phyloP scores from a whole-genome alignment of 1,140 invertebrate species.

The silkworm (Bombyx mori) region DNA sequence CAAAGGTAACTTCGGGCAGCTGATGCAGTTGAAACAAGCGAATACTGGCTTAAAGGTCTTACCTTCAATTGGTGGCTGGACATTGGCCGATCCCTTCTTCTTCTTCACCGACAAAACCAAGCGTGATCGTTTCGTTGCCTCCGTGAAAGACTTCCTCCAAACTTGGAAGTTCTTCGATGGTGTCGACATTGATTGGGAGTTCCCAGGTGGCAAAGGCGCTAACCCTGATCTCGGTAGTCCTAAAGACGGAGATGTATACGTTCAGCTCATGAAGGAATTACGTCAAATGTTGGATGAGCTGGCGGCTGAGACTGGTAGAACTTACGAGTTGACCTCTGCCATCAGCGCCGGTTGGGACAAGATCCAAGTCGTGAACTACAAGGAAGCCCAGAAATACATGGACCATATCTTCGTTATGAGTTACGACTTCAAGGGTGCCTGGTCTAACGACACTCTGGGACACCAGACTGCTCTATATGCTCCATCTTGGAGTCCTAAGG shows the following conservation, averaged over 20 bases:
- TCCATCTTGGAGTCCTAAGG: constrained; percentile 50
- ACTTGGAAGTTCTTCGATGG: constrained; percentile 68
- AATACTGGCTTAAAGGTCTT: constrained; percentile 60
- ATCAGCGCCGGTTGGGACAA: constrained; percentile 65
- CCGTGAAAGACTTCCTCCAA: constrained; percentile 58
- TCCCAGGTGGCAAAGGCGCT: constrained; percentile 62
- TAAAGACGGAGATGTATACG: constrained; percentile 51
- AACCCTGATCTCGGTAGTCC: constrained; percentile 53
- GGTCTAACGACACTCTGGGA: constrained; percentile 59
- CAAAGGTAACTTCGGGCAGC: constrained; percentile 63
- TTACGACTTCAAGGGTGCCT: constrained; percentile 63
- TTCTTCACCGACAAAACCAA: constrained; percentile 56
- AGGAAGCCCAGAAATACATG: constrained; percentile 56
- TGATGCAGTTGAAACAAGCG: constrained; percentile 61
- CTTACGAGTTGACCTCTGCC: constrained; percentile 60
- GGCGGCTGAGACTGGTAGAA: constrained; percentile 47
- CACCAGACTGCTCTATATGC: constrained; percentile 56
- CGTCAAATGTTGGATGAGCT: constrained; percentile 57
- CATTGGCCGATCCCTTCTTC: constrained; percentile 64
- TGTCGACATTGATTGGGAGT: constrained; percentile 65
- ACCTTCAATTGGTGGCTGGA: constrained; percentile 62
- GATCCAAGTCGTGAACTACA: constrained; percentile 60
- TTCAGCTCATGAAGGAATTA: constrained; percentile 56
- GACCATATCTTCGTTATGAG: constrained; percentile 65
- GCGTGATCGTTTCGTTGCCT: constrained; percentile 52